Base-by-base conservation (phyloP, 1,140 invertebrate species). In the Batillaria attramentaria region DNA sequence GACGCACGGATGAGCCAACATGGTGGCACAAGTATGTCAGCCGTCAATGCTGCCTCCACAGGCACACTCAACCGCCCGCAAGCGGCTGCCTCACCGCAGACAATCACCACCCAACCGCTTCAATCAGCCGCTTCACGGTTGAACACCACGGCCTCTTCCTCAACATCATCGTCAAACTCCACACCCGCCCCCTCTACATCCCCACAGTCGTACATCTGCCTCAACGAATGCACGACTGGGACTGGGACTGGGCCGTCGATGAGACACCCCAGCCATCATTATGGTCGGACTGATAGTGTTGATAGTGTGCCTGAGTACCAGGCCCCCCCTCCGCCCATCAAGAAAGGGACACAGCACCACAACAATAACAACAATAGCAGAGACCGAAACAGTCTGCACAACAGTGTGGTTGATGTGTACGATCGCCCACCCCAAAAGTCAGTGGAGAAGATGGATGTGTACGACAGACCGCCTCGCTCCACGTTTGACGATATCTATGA, bases 171-270 rank as follows among this genome's bases (percentile, higher is more conserved):
- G 31, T 37, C 54, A 31, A 35, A 50, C n/a, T 65, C 50, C 31
- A 50, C 42, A 8, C 83, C 68, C 13, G 43, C 37, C 72, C 35
- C 39, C 28, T 79, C 42, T 60, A 74, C 69, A 3, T 76, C 81
- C 20, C 88, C 89, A 43, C 89, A 89, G 24, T 91, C 92, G 41
- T 93, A 93, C 84, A 91, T 93, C 79, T 91, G 89, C 16, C 92
- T 93, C 82, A 97, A 95, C 77, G 96, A 97, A 90, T 98, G 97
- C 89, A 95, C 96, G 81, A 96, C 96, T 74, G 97, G 97, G 62
- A 93, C 93, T 79, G 93, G 94, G 16, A n/a, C n/a, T n/a, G n/a
- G n/a, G n/a, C 43, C 33, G 31, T 18, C 28, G 75, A 31, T 33
- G 18, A 46, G 8, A 69, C 65, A 43, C 46, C 77, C 8, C 62